These are phyloP conservation scores for Psix sp. DNA, from an alignment of 1,140 invertebrate genomes.

Conservation along the genomic window DNA sequence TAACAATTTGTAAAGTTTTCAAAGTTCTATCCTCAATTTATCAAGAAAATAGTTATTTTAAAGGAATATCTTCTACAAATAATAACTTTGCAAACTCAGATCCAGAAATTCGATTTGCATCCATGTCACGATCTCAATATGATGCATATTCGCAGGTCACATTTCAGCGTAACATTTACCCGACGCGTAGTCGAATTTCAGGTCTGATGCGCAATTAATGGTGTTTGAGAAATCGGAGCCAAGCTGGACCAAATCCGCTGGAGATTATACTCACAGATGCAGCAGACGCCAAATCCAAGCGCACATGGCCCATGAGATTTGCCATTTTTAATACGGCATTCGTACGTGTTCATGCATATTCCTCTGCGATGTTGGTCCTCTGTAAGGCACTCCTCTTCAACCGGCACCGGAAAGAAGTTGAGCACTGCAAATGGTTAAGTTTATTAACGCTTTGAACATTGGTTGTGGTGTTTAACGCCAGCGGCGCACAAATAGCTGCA, in stretches of 20 bases:
- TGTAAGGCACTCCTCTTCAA: slow-evolving; percentile 85
- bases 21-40: too few relatives aligned
- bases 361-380: slow-evolving; percentile 83
- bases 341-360: slow-evolving; percentile 88
- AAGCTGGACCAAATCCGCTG: background rate
- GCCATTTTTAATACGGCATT: slow-evolving; percentile 87
- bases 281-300: slow-evolving; percentile 91
- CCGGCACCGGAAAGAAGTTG: slow-evolving; percentile 87
- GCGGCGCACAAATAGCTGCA: slow-evolving; percentile 18
- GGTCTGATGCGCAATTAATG: slow-evolving; percentile 6
- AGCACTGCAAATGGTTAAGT: slow-evolving; percentile 78
- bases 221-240: slow-evolving; percentile 4
- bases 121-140: slow-evolving; percentile 13
- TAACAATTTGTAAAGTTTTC: too few relatives aligned
- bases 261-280: slow-evolving; percentile 84
- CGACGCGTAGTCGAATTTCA: slow-evolving; percentile 7
- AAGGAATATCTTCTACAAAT: too few relatives aligned
- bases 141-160: slow-evolving; percentile 2
- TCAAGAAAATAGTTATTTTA: too few relatives aligned
- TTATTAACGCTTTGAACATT: slow-evolving; percentile 42
- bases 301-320: slow-evolving; percentile 86
- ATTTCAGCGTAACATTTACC: slow-evolving; percentile 8
- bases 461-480: slow-evolving; percentile 12
- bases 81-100: too few relatives aligned
- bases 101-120: background rate